Evolutionary conservation across 2,113 vertebrate genomes (phyloP), one percentile per base, ranked within the genome.

Genomic region (Chaetodon auriga): DNA sequence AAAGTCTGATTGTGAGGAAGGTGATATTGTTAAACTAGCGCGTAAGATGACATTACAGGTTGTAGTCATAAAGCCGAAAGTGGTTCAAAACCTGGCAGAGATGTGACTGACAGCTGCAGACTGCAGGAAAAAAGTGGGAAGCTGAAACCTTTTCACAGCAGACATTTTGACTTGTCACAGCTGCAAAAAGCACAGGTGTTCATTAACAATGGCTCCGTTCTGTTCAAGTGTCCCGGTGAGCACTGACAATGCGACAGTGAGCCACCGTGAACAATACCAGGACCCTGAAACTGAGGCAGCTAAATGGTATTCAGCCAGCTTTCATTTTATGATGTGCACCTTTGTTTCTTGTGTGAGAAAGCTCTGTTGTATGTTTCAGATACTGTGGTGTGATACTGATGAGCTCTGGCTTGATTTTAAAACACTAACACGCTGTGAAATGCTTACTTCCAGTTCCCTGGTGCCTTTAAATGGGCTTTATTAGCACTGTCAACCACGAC

Each of bases 401-500:
- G 13, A 6, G 16, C 30, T 30, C 30, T 4, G 14, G 55, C 19
- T 60, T 10, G 4, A 18, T 58, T 66, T 71, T 41, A 61, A 76
- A 57, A 73, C 19, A 23, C 30, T 62, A 84, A 76, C 5, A 25
- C 54, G 66, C 55, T 69, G 63, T 82, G 57, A 78, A 65, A 84
- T 68, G 61, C 21, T 66, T 53, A 13, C 61, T 73, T 65, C 36
- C 46, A 43, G 46, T 30, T 70, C 11, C 6, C 51, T 9, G 54
- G 61, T 25, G 54, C 63, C 63, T 80, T 72, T 46, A 15, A 81
- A 78, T 77, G 14, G 30, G 64, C 71, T 62, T 71, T 35, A 70
- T 64, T 64, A 61, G 43, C 25, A n/a, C 46, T 61, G 62, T 69
- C 63, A 61, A 38, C 51, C 14, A 21, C 11, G 64, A 60, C 80